Conservation (phyloP, 2,888 invertebrate species). For the Amorpha juglandis region DNA sequence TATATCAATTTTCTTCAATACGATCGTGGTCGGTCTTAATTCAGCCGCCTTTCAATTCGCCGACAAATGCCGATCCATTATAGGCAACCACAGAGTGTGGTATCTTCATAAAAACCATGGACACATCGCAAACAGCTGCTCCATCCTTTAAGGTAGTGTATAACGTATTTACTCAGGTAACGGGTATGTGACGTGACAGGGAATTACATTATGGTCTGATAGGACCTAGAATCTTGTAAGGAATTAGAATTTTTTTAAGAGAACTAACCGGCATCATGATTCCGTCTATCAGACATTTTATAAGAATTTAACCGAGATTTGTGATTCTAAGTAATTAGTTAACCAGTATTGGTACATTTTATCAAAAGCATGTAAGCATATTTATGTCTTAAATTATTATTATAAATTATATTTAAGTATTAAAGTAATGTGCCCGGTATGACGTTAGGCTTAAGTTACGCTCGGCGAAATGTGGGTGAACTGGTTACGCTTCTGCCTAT, state of each 20-base stretch:
- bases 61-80: constrained; percentile 2
- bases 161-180: constrained; percentile 19
- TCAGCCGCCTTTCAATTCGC: not conserved
- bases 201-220: constrained; percentile 3
- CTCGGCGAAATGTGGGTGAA: no score
- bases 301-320: no score
- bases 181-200: constrained; percentile 1
- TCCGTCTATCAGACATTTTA: no score
- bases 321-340: no score
- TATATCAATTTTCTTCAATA: not conserved
- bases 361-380: no score
- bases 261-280: not conserved
- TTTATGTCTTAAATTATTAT: no score
- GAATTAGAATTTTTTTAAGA: not conserved
- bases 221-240: not conserved
- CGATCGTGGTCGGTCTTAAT: not conserved
- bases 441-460: no score
- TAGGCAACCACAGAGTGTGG: constrained; percentile 5
- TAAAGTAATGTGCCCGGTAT: no score
- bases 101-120: constrained; percentile 15
- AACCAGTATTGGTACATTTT: not conserved
- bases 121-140: not conserved
- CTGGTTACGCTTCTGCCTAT: no score
- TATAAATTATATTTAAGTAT: no score
- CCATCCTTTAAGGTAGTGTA: not conserved